Evolutionary conservation across 2,888 invertebrate genomes (phyloP), one percentile per base, ranked within the genome.

Genomic region (Lysandra bellargus): DNA sequence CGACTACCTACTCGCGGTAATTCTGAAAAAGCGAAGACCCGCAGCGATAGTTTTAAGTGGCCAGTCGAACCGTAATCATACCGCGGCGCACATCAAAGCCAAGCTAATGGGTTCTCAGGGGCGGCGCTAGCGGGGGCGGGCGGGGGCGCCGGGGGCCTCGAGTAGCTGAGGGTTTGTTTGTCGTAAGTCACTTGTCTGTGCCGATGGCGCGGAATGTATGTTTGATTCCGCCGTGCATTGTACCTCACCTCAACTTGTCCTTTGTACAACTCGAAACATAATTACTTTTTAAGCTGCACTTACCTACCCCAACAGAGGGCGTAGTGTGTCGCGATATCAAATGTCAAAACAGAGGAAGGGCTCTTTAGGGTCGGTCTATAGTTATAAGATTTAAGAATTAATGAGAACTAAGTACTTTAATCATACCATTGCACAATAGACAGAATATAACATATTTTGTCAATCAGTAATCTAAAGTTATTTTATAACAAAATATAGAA

Each of bases 81-180:
- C 90, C 83, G 89, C 89, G 90, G 89, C 85, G 85, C 85, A 90
- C 87, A 91, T 93, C 93, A 93, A 93, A 93, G 92, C 87, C 87
- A 85, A 84, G 84, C 86, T 92, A 92, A 93, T 92, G 91, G 92
- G 53, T 57, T 57, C 89, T 92, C 91, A 92, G 90, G 90, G 91
- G 90, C 87, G 88, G 86, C 87, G 86, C 80, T 83, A 83, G 78
- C 4, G 17, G 80, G 72, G 77, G 84, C 80, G 81, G 75, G 81
- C 30, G 78, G 72, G 9, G 79, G 33, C 49, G 74, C 73, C n/a
- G 49, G 23, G 75, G 44, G 85, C 75, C 79, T 82, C 81, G 87
- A 90, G 92, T 89, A 88, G 88, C 87, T 85, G 85, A 89, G 90
- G 90, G 86, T 85, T 85, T 86, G 85, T 86, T 87, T 86, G 88